These are phyloP conservation scores for Hydrolagus colliei DNA, from an alignment of 2,797 vertebrate species.

Conservation along the genomic window DNA sequence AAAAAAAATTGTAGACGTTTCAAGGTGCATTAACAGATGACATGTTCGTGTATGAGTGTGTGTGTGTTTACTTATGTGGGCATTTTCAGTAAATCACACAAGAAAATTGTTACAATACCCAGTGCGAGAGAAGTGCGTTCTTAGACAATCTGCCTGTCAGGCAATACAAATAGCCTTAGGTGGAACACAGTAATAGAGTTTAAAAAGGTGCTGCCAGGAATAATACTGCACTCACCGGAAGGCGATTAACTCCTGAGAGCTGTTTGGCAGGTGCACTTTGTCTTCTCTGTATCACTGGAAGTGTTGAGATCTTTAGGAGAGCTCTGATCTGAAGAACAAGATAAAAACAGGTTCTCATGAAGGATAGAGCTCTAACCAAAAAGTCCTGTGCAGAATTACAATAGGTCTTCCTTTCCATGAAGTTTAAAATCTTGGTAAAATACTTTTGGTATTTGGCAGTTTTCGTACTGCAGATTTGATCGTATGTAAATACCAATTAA, in stretches of 20 bases:
- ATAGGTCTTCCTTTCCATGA: background rate
- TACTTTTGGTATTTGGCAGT: too few relatives aligned
- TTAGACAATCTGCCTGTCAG: background rate
- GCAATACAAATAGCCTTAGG: background rate
- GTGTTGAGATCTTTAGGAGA: background rate
- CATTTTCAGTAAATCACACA: background rate
- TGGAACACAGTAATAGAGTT: background rate
- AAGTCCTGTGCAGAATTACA: background rate
- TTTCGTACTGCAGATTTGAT: too few relatives aligned
- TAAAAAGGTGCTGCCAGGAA: background rate
- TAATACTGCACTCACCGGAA: conserved; percentile 6
- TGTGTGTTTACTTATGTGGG: too few relatives aligned
- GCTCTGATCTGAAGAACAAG: background rate
- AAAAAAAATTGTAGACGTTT: too few relatives aligned
- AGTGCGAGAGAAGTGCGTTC: background rate
- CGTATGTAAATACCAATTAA: too few relatives aligned
- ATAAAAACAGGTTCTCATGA: too few relatives aligned
- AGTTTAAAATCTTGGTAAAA: too few relatives aligned
- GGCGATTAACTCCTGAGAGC: background rate
- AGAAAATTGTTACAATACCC: conserved; percentile 19
- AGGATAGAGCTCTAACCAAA: background rate
- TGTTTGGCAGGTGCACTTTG: background rate
- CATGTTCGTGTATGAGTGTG: too few relatives aligned
- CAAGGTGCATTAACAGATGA: too few relatives aligned
- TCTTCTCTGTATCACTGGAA: background rate